Conservation (phyloP, 2,797 vertebrate species). For the Enteromius mattozi region DNA sequence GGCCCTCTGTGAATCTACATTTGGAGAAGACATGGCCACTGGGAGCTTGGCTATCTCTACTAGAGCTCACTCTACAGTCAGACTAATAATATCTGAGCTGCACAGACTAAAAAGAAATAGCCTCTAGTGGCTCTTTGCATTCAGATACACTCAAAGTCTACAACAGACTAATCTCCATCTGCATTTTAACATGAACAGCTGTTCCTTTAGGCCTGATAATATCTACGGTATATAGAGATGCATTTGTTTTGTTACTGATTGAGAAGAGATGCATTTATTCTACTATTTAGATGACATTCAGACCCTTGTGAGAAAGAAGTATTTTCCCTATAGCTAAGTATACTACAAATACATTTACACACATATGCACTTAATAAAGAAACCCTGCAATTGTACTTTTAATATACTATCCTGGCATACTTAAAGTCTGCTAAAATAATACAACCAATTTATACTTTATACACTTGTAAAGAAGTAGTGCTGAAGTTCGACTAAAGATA, state of each 20-base stretch:
- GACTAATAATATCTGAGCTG: constrained; percentile 24
- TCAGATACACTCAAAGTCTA: constrained; percentile 3
- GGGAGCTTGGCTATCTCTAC: constrained; percentile 5
- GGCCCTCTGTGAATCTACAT: background rate
- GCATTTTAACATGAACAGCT: constrained; percentile 20
- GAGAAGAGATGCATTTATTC: background rate
- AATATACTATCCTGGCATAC: background rate
- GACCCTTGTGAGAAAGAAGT: background rate
- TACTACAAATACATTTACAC: background rate
- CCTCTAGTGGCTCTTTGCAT: constrained; percentile 16
- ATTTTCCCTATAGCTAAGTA: background rate
- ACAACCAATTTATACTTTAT: too few relatives aligned
- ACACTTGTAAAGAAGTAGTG: too few relatives aligned
- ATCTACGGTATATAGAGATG: background rate
- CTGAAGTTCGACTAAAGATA: too few relatives aligned
- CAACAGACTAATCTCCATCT: background rate
- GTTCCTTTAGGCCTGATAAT: constrained; percentile 17
- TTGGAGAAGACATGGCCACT: constrained; percentile 11
- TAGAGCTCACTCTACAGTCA: constrained; percentile 4
- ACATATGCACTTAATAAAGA: background rate
- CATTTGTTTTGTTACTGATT: background rate
- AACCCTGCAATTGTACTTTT: background rate
- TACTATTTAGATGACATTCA: background rate
- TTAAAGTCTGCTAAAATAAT: background rate
- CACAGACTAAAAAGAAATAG: constrained; percentile 21